Percentiles rank a stretch among this genome's conserved stretches.
Evolutionary conservation across 2,888 invertebrate genomes (phyloP).

Genomic region (Microchrysa polita): DNA sequence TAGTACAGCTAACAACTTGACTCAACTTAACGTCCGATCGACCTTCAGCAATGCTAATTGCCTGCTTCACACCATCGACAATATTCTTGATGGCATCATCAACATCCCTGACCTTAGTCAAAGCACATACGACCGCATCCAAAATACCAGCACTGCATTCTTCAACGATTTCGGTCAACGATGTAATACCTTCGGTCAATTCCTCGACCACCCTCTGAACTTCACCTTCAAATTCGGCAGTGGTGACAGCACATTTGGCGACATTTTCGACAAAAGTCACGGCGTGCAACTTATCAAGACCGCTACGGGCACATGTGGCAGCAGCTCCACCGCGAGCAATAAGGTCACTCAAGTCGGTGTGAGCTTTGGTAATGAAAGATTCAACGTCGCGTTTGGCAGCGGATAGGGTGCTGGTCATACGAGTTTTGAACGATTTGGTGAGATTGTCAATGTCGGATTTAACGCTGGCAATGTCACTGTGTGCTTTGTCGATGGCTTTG

Average conservation of each 20-base stretch:
- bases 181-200: not conserved
- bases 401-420: not conserved
- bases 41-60: not conserved
- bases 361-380: not conserved
- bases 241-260: conserved; percentile 6
- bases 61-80: not conserved
- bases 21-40: not conserved
- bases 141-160: conserved; percentile 5
- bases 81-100: not conserved
- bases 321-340: conserved; percentile 14
- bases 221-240: not conserved
- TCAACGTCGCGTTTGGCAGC: not conserved
- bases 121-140: conserved; percentile 21
- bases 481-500: conserved; percentile 6
- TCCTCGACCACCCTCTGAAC: not conserved
- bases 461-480: not conserved
- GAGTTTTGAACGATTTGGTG: not conserved
- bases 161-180: conserved; percentile 11
- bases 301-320: conserved; percentile 17
- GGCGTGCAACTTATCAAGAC: conserved; percentile 5
- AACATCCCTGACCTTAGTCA: conserved; percentile 19
- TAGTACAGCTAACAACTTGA: conserved; percentile 15
- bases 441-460: not conserved
- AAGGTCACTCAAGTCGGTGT: not conserved
- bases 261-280: not conserved